Evolutionary conservation across 1,140 invertebrate genomes (phyloP), one percentile per base, ranked within the genome.

Genomic region (Microplitis demolitor): DNA sequence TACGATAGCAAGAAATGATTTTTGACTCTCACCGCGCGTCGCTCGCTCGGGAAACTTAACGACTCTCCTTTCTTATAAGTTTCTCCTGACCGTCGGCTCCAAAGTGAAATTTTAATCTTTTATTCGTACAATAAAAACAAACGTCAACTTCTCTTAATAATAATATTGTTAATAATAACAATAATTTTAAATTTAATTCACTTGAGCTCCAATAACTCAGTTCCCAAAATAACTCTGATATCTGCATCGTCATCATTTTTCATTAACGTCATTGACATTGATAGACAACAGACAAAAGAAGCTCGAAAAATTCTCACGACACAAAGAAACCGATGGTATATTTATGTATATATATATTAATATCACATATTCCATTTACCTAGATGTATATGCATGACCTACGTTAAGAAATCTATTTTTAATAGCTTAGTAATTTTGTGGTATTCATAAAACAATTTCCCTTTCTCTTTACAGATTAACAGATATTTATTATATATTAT

Each of bases 31-130:
- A 76, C 77, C 73, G 9, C n/a, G 33, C 8, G 69, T 81, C 78
- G 82, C 81, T 78, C 80, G 56, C 81, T 79, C 76, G 77, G 78
- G 73, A 69, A 72, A 72, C 74, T 73, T 74, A 78, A 76, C 68
- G 75, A 67, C 76, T 81, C 77, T 79, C 79, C 73, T 80, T 78
- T 66, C 81, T 82, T 83, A 78, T 79, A 67, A 77, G 78, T 83
- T 83, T 81, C 80, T 76, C 81, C 74, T 14, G 63, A 58, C 54
- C 56, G 31, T 35, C 45, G 50, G 45, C 6, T 61, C 39, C 14
- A 24, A 35, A 33, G 61, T 64, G 61, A 64, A 68, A 68, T 45
- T 51, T 33, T 33, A 37, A 35, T 68, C 50, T 66, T 54, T 53
- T 16, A 11, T 24, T 14, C 62, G 13, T 31, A 37, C 60, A 24